Evolutionary conservation across 2,797 vertebrate species (phyloP).

Genomic region (Kryptopterus vitreolus): DNA sequence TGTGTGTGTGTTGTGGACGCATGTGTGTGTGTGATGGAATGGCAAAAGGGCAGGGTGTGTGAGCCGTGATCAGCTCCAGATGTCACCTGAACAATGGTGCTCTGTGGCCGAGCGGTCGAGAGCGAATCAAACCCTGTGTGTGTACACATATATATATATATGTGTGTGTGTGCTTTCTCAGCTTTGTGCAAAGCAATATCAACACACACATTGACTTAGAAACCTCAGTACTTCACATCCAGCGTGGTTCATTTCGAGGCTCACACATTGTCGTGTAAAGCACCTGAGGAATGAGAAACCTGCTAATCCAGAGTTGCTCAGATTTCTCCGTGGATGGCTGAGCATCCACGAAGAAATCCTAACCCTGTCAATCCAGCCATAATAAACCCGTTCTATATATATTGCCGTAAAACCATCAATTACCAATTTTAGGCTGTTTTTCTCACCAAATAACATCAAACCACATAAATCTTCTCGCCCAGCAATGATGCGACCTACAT

Average conservation of each 20-base stretch:
- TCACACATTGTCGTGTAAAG: neutral
- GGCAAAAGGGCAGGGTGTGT: slow-evolving; percentile 43
- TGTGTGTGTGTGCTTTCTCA: neutral
- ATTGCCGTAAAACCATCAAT: neutral
- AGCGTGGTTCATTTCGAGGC: neutral
- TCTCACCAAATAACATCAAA: neutral
- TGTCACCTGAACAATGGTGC: slow-evolving; percentile 77
- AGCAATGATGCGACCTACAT: neutral
- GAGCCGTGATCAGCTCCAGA: slow-evolving; percentile 76
- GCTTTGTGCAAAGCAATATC: neutral
- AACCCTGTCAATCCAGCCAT: too few species aligned
- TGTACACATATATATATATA: neutral
- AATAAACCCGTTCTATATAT: neutral
- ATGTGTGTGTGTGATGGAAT: slow-evolving; percentile 53
- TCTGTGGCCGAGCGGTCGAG: neutral
- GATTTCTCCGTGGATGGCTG: too few species aligned
- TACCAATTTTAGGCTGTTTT: neutral
- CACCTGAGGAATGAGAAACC: too few species aligned
- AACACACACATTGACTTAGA: neutral
- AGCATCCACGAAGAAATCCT: too few species aligned
- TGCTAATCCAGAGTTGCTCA: too few species aligned
- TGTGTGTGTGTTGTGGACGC: slow-evolving; percentile 44
- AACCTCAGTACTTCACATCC: neutral
- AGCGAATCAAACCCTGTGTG: slow-evolving; percentile 14
- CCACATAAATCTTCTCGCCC: neutral